These are phyloP conservation scores for Microcebus murinus DNA, from an alignment of 2,113 vertebrate species.

Conservation along the genomic window DNA sequence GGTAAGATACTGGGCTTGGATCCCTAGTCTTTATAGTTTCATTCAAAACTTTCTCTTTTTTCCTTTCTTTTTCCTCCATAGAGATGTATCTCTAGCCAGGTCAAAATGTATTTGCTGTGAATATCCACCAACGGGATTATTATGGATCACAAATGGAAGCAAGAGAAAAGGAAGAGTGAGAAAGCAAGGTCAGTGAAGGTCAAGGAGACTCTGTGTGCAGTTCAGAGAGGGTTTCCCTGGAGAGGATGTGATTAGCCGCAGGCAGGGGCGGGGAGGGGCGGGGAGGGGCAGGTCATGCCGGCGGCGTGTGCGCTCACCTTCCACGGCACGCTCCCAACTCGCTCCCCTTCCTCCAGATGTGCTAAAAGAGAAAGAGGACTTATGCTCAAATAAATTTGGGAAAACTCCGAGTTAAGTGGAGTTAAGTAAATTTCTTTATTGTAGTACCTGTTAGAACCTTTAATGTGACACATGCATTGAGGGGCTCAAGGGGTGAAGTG, in stretches of 20 bases:
- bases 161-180: not conserved
- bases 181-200: not conserved
- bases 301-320: accelerated
- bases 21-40: not conserved
- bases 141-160: not conserved
- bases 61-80: not conserved
- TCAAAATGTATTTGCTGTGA: not conserved
- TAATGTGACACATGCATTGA: not conserved
- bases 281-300: not conserved
- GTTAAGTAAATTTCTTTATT: not conserved
- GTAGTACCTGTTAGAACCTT: not conserved
- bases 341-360: not conserved
- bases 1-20: not conserved
- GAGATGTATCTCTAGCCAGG: not conserved
- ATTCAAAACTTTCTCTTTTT: not conserved
- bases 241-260: not conserved
- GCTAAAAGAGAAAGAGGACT: not conserved
- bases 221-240: not conserved
- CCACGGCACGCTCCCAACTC: not conserved
- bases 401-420: not conserved
- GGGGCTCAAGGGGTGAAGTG: not conserved
- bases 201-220: not conserved
- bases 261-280: not conserved
- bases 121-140: not conserved
- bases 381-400: not conserved